Conservation (phyloP, 2,797 vertebrate genomes). For the Chromobotia macracanthus region DNA sequence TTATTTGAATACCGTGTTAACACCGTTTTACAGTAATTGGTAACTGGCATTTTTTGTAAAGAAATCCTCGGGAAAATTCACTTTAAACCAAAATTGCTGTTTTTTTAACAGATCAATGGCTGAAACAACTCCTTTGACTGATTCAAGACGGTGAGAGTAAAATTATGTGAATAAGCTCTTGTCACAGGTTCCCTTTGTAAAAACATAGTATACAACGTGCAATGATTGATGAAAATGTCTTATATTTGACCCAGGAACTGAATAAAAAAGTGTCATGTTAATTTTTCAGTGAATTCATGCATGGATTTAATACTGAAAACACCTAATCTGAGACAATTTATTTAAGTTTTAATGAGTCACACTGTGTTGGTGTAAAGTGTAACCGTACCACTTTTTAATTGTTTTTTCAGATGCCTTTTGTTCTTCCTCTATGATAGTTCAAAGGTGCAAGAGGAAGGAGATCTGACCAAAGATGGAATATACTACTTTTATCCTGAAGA, state of each 20-base stretch:
- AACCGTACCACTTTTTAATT: not conserved
- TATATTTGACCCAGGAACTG: not conserved
- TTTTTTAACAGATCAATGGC: conserved; percentile 50
- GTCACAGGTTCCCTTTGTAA: not conserved
- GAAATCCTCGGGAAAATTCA: no score
- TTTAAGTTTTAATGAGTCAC: no score
- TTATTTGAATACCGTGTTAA: no score
- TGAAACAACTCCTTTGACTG: conserved; percentile 2
- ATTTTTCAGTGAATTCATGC: no score
- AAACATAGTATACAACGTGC: not conserved
- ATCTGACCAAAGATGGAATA: conserved; percentile 88
- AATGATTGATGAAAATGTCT: not conserved
- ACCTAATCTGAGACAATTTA: no score
- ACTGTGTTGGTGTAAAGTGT: no score
- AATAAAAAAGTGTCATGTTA: no score
- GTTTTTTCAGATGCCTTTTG: conserved; percentile 64
- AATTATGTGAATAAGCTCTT: not conserved
- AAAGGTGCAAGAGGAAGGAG: conserved; percentile 89
- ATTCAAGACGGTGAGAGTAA: conserved; percentile 53
- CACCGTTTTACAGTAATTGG: no score
- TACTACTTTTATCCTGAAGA: conserved; percentile 92
- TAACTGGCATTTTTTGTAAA: no score
- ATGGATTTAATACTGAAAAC: no score
- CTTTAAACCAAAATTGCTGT: not conserved
- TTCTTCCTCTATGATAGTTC: conserved; percentile 94